These are phyloP conservation scores for Shinisaurus crocodilurus DNA, from an alignment of 2,113 vertebrate species.

Conservation along the genomic window DNA sequence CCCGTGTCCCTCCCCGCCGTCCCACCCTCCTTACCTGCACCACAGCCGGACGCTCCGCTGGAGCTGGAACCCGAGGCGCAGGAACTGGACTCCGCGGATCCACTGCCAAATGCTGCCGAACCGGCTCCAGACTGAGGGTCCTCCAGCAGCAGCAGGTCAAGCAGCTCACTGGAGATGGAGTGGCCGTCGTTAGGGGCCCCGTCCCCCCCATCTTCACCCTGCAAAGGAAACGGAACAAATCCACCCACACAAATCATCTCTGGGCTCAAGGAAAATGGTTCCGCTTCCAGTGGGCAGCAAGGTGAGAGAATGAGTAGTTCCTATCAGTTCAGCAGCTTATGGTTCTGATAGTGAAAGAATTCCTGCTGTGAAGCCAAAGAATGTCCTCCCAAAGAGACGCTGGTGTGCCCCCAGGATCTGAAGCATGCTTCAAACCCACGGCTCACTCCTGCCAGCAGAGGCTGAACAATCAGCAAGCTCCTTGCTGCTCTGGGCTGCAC, in stretches of 20 bases:
- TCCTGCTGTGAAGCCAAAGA: no score
- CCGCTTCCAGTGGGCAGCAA: constrained; percentile 20
- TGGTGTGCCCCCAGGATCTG: no score
- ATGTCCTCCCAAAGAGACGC: rapidly evolving
- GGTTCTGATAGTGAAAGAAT: constrained; percentile 39
- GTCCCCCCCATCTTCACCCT: constrained; percentile 72
- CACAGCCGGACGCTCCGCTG: constrained; percentile 77
- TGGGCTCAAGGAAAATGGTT: no score
- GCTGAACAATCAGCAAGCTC: neutral
- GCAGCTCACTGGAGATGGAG: constrained; percentile 75
- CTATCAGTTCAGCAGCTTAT: constrained; percentile 16
- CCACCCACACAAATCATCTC: no score
- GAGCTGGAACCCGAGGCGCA: constrained; percentile 66
- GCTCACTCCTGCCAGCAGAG: constrained; percentile 39
- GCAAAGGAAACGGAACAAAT: constrained; percentile 46
- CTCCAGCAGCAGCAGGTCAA: constrained; percentile 68
- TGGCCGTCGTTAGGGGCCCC: constrained; percentile 66
- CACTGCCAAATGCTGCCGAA: constrained; percentile 82
- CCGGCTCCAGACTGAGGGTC: constrained; percentile 75
- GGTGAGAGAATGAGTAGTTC: constrained; percentile 1
- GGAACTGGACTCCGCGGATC: constrained; percentile 76
- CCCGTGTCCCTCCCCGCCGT: no score
- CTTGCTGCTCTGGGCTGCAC: no score
- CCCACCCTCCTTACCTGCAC: constrained; percentile 68
- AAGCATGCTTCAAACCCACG: neutral